Evolutionary conservation across 2,113 vertebrate species (phyloP).

Genomic region (Callorhinus ursinus): DNA sequence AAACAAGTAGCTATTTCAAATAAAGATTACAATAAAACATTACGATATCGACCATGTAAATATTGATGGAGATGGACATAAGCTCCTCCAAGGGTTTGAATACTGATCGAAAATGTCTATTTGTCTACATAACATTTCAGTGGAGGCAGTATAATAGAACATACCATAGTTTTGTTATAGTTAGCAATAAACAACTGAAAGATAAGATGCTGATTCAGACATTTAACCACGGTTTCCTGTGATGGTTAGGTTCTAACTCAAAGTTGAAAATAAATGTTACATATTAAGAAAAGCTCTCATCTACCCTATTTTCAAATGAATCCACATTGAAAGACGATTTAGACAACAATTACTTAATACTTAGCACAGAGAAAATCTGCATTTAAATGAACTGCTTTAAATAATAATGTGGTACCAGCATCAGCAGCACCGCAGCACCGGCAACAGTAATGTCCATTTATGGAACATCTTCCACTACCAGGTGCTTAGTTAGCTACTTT

Average conservation of each 20-base stretch:
- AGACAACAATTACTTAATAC: slow-evolving; percentile 16
- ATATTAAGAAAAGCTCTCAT: slow-evolving; percentile 20
- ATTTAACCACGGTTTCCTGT: not conserved
- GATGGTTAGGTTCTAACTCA: not conserved
- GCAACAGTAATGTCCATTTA: not conserved
- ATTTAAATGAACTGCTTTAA: not conserved
- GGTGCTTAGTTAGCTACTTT: not conserved
- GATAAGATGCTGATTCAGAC: slow-evolving; percentile 16
- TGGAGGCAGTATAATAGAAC: not conserved
- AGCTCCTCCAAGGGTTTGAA: not conserved
- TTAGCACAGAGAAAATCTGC: not conserved
- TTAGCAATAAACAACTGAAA: slow-evolving; percentile 33
- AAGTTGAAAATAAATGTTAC: not conserved
- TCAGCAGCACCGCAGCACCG: not conserved
- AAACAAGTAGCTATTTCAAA: slow-evolving; percentile 41
- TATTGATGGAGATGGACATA: not conserved
- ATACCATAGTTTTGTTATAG: not conserved
- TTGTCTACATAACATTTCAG: not conserved
- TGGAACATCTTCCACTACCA: not conserved
- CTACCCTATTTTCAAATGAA: slow-evolving; percentile 10
- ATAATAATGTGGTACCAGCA: not conserved
- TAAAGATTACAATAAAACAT: not conserved
- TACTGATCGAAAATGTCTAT: not conserved
- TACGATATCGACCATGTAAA: not conserved
- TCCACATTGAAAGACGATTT: not conserved